Conservation (phyloP, 2,113 vertebrate genomes). For the Edolisoma coerulescens region DNA sequence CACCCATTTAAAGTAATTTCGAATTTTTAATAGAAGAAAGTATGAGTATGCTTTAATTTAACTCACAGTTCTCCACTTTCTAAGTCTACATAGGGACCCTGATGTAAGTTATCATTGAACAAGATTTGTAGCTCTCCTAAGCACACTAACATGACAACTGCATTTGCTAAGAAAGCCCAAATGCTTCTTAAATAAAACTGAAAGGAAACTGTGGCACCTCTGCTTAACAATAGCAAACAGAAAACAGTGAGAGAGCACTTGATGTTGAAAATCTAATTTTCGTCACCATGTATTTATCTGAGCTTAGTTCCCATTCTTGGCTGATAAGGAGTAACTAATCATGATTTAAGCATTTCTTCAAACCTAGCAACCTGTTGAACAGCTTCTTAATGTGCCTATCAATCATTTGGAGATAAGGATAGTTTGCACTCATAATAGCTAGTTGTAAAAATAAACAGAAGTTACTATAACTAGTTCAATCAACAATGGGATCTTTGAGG, state of each 20-base stretch:
- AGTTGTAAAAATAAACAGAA: constrained; percentile 84
- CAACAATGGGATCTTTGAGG: constrained; percentile 78
- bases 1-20: not conserved
- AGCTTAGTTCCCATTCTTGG: constrained; percentile 60
- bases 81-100: not conserved
- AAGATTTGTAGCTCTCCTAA: constrained; percentile 24
- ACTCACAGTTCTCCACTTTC: not conserved
- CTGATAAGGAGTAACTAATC: constrained; percentile 77
- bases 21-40: not conserved
- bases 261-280: constrained; percentile 63
- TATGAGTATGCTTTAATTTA: not conserved
- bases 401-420: constrained; percentile 80
- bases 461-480: constrained; percentile 80
- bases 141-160: not conserved
- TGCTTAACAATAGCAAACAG: constrained; percentile 46
- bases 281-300: constrained; percentile 71
- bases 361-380: constrained; percentile 81
- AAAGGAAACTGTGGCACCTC: constrained; percentile 38
- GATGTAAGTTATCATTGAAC: constrained; percentile 5
- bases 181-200: constrained; percentile 30
- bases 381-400: constrained; percentile 83
- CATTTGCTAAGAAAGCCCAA: constrained; percentile 11
- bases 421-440: constrained; percentile 79
- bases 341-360: constrained; percentile 79
- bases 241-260: constrained; percentile 45